phyloP scores from a whole-genome alignment of 1,140 invertebrate species.

The Cherax quadricarinatus region DNA sequence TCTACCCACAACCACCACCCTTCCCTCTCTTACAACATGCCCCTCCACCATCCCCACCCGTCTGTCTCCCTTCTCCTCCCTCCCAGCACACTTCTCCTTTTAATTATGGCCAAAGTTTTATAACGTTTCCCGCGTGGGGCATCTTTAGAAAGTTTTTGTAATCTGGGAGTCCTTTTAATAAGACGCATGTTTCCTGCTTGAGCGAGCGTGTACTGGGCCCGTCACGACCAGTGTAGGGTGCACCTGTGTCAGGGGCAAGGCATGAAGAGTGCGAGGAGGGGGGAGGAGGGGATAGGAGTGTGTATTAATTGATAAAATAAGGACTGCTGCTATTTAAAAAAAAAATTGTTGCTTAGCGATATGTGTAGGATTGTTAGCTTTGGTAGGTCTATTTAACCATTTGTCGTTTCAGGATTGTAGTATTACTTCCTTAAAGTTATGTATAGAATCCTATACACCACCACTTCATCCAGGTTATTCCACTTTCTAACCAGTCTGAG shows the following conservation, averaged over 20 bases:
- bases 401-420: background rate
- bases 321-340: too few species aligned
- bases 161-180: background rate
- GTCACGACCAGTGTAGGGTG: background rate
- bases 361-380: too few species aligned
- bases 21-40: too few species aligned
- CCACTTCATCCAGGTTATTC: too few species aligned
- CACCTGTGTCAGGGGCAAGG: background rate
- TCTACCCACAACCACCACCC: background rate
- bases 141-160: conserved; percentile 8
- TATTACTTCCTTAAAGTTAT: too few species aligned
- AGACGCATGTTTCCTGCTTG: background rate
- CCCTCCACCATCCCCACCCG: background rate
- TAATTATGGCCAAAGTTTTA: conserved; percentile 17
- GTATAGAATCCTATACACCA: too few species aligned
- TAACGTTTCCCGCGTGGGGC: background rate
- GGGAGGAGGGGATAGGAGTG: background rate
- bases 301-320: too few species aligned
- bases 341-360: too few species aligned
- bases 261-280: too few species aligned
- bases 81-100: background rate
- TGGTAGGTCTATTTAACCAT: too few species aligned
- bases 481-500: too few species aligned
- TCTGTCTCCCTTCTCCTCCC: background rate
- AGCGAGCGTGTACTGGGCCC: background rate